These are phyloP conservation scores for Taenioides sp. DNA, from an alignment of 2,797 vertebrate genomes.

Conservation along the genomic window DNA sequence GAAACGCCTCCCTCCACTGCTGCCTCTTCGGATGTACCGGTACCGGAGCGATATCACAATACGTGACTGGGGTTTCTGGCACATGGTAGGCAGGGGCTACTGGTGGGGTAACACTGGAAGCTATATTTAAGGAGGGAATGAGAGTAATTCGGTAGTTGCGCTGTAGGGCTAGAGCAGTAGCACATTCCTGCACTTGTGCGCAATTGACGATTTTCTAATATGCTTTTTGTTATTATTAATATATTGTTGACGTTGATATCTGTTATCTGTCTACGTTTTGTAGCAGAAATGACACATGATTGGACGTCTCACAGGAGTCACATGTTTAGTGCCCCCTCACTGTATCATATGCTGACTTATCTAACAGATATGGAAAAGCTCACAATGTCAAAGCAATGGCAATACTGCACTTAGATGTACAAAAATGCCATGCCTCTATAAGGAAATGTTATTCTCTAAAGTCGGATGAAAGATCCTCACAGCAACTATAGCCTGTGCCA, in stretches of 20 bases:
- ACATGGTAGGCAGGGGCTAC: constrained; percentile 21
- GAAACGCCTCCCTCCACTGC: constrained; percentile 51
- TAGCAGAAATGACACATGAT: constrained; percentile 59
- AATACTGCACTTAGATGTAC: constrained; percentile 17
- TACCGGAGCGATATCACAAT: constrained; percentile 26
- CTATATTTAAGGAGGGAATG: constrained; percentile 59
- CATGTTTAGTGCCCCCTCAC: constrained; percentile 63
- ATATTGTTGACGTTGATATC: constrained; percentile 54
- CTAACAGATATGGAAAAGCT: constrained; percentile 38
- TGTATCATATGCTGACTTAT: constrained; percentile 34
- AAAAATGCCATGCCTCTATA: constrained; percentile 11
- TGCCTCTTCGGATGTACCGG: constrained; percentile 40
- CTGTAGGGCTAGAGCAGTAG: constrained; percentile 28
- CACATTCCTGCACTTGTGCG: constrained; percentile 11
- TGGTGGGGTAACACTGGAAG: constrained; percentile 58
- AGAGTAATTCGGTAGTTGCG: constrained; percentile 35
- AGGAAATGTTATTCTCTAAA: constrained; percentile 19
- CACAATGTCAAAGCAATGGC: constrained; percentile 41
- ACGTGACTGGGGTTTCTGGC: constrained; percentile 25
- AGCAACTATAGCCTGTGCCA: constrained; percentile 3
- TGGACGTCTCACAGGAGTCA: constrained; percentile 72
- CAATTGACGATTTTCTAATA: constrained; percentile 2
- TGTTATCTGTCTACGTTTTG: constrained; percentile 59
- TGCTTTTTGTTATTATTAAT: constrained; percentile 34
- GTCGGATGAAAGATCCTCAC: constrained; percentile 20